phyloP scores from a whole-genome alignment of 1,140 invertebrate genomes.

The Helicoverpa zea region DNA sequence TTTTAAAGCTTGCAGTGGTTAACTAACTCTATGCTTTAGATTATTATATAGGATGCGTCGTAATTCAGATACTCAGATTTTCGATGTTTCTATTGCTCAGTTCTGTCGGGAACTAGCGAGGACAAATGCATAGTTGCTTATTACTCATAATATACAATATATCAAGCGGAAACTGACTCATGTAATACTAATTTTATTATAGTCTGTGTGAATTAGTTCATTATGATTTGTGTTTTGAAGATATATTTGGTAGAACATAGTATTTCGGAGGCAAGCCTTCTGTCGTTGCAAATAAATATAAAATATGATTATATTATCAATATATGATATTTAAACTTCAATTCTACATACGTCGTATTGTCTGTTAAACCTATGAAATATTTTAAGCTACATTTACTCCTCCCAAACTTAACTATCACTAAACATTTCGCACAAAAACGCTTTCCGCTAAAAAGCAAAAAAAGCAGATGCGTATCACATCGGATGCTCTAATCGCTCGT shows the following conservation, averaged over 20 bases:
- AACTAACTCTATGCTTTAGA: conserved; percentile 51
- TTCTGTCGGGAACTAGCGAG: conserved; percentile 60
- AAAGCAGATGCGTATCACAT: conserved; percentile 48
- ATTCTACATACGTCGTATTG: too few relatives aligned
- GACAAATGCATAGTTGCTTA: conserved; percentile 54
- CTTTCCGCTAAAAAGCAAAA: conserved; percentile 24
- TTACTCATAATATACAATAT: neutral
- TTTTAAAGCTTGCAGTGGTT: conserved; percentile 5
- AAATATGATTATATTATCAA: neutral
- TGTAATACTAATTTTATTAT: conserved; percentile 52
- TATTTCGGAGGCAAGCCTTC: too few relatives aligned
- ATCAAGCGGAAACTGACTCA: conserved; percentile 51
- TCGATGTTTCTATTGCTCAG: conserved; percentile 64
- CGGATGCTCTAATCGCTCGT: conserved; percentile 67
- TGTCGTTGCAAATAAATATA: neutral
- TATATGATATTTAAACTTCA: too few relatives aligned
- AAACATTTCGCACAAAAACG: conserved; percentile 10
- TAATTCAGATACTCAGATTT: conserved; percentile 57
- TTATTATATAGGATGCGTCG: conserved; percentile 63
- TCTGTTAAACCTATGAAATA: too few relatives aligned
- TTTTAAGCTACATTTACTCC: neutral
- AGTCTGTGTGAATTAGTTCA: conserved; percentile 36
- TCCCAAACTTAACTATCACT: neutral
- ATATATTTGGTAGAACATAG: neutral
- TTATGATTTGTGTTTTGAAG: neutral